These are phyloP conservation scores for Vulpes lagopus DNA, from an alignment of 2,113 vertebrate species.

Conservation along the genomic window DNA sequence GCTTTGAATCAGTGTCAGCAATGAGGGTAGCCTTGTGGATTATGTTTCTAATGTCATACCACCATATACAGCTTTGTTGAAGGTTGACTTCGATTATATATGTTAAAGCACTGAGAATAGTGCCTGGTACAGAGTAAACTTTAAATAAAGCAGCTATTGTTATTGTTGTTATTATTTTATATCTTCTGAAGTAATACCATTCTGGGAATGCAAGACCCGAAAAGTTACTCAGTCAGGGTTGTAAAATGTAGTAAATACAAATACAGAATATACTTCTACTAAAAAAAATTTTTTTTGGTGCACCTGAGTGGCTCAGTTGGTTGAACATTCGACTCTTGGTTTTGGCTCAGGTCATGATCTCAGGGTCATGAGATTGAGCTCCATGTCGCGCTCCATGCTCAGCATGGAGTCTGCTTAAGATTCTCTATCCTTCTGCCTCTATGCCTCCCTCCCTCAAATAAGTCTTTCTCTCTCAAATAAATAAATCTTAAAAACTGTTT, in stretches of 20 bases:
- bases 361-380: neutral
- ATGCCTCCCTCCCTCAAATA: neutral
- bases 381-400: neutral
- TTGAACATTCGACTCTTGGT: neutral
- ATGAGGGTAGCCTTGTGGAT: neutral
- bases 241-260: conserved; percentile 16
- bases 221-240: neutral
- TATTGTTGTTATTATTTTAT: neutral
- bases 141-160: neutral
- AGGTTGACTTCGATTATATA: neutral
- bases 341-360: neutral
- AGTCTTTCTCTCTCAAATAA: neutral
- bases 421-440: neutral
- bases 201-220: neutral
- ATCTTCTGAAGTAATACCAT: neutral
- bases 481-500: neutral
- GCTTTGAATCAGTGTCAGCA: neutral
- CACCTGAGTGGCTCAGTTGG: neutral
- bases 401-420: neutral
- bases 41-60: neutral
- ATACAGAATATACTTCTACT: neutral
- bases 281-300: neutral
- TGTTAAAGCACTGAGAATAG: neutral
- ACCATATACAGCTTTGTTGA: neutral
- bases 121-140: neutral